Evolutionary conservation across 2,797 vertebrate species (phyloP).

Genomic region (Chromis chromis): DNA sequence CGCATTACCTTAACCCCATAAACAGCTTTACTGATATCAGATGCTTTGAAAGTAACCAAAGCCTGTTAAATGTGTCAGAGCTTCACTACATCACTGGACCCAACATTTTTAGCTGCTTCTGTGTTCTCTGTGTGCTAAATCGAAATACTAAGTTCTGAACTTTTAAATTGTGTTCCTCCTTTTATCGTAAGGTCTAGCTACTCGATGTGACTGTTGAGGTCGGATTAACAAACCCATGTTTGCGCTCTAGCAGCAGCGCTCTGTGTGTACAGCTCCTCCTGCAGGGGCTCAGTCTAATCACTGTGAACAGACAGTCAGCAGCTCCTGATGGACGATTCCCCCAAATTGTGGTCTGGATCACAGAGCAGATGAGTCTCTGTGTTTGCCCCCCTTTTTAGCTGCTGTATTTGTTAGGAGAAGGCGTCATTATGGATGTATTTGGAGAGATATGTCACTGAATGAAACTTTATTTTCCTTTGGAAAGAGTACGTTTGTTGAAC

Average conservation of each 20-base stretch:
- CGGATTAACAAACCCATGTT: background rate
- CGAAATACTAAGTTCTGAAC: background rate
- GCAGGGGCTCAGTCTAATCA: constrained; percentile 47
- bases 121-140: background rate
- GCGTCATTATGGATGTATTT: constrained; percentile 36
- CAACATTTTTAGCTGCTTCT: background rate
- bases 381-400: constrained; percentile 57
- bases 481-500: constrained; percentile 60
- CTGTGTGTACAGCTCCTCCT: constrained; percentile 15
- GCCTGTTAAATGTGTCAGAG: background rate
- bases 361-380: constrained; percentile 29
- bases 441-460: constrained; percentile 55
- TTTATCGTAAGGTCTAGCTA: background rate
- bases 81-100: background rate
- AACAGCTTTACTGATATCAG: background rate
- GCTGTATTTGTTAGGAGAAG: constrained; percentile 67
- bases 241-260: background rate
- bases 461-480: constrained; percentile 47
- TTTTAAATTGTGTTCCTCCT: background rate
- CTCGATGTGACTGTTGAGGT: constrained; percentile 10
- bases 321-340: background rate
- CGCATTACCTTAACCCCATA: background rate
- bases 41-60: background rate
- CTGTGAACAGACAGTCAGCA: constrained; percentile 59
- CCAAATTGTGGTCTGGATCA: constrained; percentile 12